Evolutionary conservation across 2,888 invertebrate species (phyloP).

Genomic region (Mythimna ferrago): DNA sequence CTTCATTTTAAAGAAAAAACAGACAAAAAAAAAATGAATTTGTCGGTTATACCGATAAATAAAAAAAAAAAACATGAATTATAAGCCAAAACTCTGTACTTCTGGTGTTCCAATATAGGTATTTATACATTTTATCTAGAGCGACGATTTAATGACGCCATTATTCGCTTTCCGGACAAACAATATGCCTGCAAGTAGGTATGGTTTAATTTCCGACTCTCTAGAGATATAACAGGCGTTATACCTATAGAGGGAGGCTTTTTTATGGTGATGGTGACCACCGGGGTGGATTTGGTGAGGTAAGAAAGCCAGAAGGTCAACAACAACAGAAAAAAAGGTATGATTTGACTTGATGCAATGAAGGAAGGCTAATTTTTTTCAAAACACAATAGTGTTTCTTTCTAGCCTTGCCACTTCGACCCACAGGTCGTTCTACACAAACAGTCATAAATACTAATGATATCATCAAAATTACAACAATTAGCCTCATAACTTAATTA

Average conservation of each 20-base stretch:
- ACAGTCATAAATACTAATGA: slow-evolving; percentile 6
- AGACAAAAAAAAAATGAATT: no score
- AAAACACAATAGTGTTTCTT: not conserved
- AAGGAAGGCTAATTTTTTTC: not conserved
- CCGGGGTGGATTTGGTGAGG: no score
- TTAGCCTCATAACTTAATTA: slow-evolving; percentile 14
- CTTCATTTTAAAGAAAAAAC: not conserved
- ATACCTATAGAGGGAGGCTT: no score
- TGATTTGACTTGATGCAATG: no score
- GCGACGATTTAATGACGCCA: no score
- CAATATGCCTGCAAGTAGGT: not conserved
- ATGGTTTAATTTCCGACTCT: not conserved
- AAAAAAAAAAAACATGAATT: not conserved
- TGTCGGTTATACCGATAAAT: no score
- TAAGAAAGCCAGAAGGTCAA: no score
- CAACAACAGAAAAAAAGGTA: no score
- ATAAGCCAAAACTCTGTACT: no score
- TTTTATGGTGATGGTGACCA: no score
- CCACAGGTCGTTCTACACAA: not conserved
- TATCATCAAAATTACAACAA: slow-evolving; percentile 22
- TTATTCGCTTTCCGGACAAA: not conserved
- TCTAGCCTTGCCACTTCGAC: not conserved
- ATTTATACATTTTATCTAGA: slow-evolving; percentile 1
- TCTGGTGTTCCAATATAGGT: not conserved
- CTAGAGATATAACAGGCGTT: no score